Conservation (phyloP, 2,113 vertebrate genomes). For the Grus americana region DNA sequence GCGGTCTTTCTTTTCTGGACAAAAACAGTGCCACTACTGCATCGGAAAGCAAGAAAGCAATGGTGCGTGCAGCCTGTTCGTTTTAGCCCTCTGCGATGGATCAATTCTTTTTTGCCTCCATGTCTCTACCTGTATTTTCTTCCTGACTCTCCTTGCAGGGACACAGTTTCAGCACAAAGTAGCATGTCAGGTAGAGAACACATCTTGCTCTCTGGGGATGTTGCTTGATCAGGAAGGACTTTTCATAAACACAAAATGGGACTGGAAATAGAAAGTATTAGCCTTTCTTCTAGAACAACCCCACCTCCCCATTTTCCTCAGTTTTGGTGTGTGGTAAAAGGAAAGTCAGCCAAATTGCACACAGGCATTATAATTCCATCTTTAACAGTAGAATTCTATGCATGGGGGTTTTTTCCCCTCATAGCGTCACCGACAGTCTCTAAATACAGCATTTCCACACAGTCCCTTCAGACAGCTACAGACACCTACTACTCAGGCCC, state of each 20-base stretch:
- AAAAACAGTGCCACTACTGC: background rate
- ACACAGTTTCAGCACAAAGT: background rate
- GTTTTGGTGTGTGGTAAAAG: background rate
- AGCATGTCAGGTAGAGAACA: background rate
- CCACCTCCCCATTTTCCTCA: background rate
- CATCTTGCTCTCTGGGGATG: background rate
- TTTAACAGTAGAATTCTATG: background rate
- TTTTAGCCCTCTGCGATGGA: background rate
- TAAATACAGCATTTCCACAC: background rate
- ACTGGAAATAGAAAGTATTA: background rate
- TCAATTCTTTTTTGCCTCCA: background rate
- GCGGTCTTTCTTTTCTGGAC: background rate
- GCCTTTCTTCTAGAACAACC: background rate
- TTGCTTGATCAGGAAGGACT: background rate
- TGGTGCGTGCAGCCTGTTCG: fast-evolving
- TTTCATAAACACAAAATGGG: background rate
- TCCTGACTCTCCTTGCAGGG: background rate
- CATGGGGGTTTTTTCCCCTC: fast-evolving
- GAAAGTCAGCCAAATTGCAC: background rate
- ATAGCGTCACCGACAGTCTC: background rate
- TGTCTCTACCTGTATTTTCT: background rate
- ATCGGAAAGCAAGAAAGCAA: background rate
- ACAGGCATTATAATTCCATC: background rate
- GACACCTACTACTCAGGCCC: too few species aligned
- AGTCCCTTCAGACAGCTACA: background rate